phyloP scores from a whole-genome alignment of 2,888 invertebrate genomes.

The Drosophila imparisetae region DNA sequence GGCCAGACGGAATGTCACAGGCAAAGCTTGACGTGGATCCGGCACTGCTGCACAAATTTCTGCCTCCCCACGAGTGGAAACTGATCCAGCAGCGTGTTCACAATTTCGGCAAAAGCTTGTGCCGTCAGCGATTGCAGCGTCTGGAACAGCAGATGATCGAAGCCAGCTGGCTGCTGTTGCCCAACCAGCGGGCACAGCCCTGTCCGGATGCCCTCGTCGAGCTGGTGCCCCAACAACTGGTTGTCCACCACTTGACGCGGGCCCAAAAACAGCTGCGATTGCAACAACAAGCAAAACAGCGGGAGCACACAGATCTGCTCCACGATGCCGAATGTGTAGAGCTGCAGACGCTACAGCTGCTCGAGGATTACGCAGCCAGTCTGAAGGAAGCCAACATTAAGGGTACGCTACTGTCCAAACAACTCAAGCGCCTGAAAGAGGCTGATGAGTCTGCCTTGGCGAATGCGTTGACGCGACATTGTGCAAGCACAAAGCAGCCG shows the following conservation, averaged over 20 bases:
- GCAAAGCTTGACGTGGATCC: neutral
- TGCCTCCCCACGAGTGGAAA: conserved; percentile 80
- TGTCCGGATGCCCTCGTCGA: conserved; percentile 53
- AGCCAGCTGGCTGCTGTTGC: conserved; percentile 56
- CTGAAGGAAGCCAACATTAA: conserved; percentile 39
- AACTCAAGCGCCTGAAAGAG: neutral
- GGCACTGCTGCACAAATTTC: conserved; percentile 66
- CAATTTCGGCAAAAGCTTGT: conserved; percentile 82
- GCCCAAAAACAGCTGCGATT: conserved; percentile 67
- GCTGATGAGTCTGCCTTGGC: conserved; percentile 7
- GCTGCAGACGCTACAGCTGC: conserved; percentile 63
- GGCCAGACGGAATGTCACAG: conserved; percentile 76
- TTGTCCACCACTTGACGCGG: conserved; percentile 62
- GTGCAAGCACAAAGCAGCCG: conserved; percentile 32
- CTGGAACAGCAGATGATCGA: conserved; percentile 75
- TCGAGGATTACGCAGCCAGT: conserved; percentile 54
- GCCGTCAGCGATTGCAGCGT: conserved; percentile 79
- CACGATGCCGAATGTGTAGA: conserved; percentile 76
- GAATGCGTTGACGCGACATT: conserved; percentile 25
- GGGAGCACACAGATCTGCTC: conserved; percentile 20
- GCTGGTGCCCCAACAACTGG: conserved; percentile 63
- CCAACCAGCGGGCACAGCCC: conserved; percentile 21
- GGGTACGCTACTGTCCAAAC: conserved; percentile 40
- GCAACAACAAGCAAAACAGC: conserved; percentile 21
- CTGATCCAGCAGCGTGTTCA: conserved; percentile 82